Evolutionary conservation across 2,797 vertebrate species (phyloP), one percentile per base, ranked within the genome.

Genomic region (Paratrypauchen microcephalus): DNA sequence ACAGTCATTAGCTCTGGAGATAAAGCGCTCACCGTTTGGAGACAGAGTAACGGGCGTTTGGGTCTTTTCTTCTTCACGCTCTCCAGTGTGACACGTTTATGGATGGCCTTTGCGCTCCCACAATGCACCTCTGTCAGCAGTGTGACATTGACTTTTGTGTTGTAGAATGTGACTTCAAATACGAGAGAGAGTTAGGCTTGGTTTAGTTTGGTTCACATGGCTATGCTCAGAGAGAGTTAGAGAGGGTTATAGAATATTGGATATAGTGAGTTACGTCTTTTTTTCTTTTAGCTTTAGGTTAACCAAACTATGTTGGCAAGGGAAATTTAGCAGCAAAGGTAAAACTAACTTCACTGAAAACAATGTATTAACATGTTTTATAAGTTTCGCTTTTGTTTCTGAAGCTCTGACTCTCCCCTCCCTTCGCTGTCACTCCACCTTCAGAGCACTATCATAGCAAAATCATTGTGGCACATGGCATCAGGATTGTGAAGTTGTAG

Each of bases 61-160:
- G 80, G 87, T 84, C 87, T 77, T 88, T 89, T 82, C 86, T 76
- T 81, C 78, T 9, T 82, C 76, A 76, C 78, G 78, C 82, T 86
- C 83, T 84, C 86, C 68, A 72, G 69, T 66, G 84, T 88, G 75
- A 83, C 77, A 81, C 68, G 57, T 83, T 90, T 90, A 92, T 92
- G 90, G 85, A 93, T 92, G 90, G 87, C 76, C 86, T 88, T 83
- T 85, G 70, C 68, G 41, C 81, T 89, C 79, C 85, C 86, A 90
- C 91, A 90, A 84, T 84, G 86, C 83, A 47, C 83, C 75, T 81
- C 86, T 77, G 83, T 85, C 66, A 72, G 32, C 83, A 68, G 80
- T 1, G 55, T 26, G 78, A 32, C 2, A 78, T 79, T 78, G 66
- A 77, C 77, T 62, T 28, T 63, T 28, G 1, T 60, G 41, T 39